These are phyloP conservation scores for Drosophila prolongata DNA, from an alignment of 2,888 invertebrate species.

Conservation along the genomic window DNA sequence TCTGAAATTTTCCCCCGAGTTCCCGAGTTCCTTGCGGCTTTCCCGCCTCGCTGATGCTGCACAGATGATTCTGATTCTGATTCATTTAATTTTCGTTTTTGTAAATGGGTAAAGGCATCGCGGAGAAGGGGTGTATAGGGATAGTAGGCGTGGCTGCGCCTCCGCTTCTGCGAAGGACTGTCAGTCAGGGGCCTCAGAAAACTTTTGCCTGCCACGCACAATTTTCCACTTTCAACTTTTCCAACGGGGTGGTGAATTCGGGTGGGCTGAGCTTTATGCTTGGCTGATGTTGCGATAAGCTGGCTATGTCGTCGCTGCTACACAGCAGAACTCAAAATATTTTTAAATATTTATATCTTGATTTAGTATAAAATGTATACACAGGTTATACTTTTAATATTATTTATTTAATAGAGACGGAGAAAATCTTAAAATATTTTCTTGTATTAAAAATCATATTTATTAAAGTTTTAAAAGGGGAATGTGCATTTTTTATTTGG, in stretches of 20 bases:
- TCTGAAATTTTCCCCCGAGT: neutral
- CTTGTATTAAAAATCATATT: too few relatives aligned
- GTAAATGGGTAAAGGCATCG: slow-evolving; percentile 54
- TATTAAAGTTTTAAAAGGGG: too few relatives aligned
- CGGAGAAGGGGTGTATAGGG: neutral
- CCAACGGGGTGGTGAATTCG: slow-evolving; percentile 11
- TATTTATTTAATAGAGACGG: too few relatives aligned
- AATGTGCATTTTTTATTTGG: too few relatives aligned
- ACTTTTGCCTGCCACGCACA: slow-evolving; percentile 77
- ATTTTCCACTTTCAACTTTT: slow-evolving; percentile 76
- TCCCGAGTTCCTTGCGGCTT: neutral
- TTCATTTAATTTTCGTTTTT: slow-evolving; percentile 71
- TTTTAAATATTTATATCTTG: neutral
- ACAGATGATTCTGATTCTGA: slow-evolving; percentile 69
- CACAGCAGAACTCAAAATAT: slow-evolving; percentile 6
- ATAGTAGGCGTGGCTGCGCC: slow-evolving; percentile 20
- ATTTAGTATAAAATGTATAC: too few relatives aligned
- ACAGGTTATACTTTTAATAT: too few relatives aligned
- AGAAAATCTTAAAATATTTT: too few relatives aligned
- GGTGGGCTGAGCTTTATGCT: slow-evolving; percentile 70
- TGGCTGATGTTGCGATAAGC: slow-evolving; percentile 79
- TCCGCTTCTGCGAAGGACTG: slow-evolving; percentile 33
- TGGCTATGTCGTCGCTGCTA: slow-evolving; percentile 55
- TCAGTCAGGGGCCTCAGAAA: slow-evolving; percentile 49
- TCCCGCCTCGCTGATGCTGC: slow-evolving; percentile 43